Evolutionary conservation across 1,140 invertebrate genomes (phyloP).

Genomic region (Nomia melanderi): DNA sequence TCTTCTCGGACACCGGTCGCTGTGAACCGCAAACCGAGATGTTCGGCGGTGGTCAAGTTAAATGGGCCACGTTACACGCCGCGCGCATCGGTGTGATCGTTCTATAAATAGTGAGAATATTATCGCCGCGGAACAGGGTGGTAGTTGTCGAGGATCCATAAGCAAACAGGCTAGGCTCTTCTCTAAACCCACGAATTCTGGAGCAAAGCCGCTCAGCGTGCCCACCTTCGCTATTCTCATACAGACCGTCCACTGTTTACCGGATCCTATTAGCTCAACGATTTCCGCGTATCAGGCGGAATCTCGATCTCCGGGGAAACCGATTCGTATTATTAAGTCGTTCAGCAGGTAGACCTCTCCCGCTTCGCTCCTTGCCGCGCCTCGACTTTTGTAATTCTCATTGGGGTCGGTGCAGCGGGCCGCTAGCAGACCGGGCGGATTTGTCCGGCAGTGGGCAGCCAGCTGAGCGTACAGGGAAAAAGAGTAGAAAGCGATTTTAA

Average conservation of each 20-base stretch:
- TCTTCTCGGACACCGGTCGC: background rate
- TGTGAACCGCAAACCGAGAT: background rate
- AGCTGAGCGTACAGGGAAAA: background rate
- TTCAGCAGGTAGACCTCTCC: too few species aligned
- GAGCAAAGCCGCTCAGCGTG: background rate
- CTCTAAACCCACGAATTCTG: background rate
- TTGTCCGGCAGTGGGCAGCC: background rate
- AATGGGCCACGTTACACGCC: background rate
- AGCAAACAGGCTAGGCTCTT: background rate
- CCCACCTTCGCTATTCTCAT: background rate
- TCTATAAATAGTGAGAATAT: background rate
- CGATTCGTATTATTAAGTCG: too few species aligned
- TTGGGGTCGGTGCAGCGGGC: too few species aligned
- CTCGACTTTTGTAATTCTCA: too few species aligned
- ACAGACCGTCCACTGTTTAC: background rate
- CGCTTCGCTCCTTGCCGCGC: too few species aligned
- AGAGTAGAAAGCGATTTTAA: constrained; percentile 50
- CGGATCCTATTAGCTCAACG: too few species aligned
- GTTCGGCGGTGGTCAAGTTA: background rate
- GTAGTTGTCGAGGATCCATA: background rate
- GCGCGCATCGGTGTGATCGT: background rate
- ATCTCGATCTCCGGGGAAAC: background rate
- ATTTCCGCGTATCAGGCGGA: background rate
- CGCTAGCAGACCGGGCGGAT: background rate
- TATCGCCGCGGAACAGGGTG: background rate